A percentile compares a stretch with the other conserved stretches of the same genome.
phyloP scores from a whole-genome alignment of 2,113 vertebrate genomes.

The Scartelaos histophorus region DNA sequence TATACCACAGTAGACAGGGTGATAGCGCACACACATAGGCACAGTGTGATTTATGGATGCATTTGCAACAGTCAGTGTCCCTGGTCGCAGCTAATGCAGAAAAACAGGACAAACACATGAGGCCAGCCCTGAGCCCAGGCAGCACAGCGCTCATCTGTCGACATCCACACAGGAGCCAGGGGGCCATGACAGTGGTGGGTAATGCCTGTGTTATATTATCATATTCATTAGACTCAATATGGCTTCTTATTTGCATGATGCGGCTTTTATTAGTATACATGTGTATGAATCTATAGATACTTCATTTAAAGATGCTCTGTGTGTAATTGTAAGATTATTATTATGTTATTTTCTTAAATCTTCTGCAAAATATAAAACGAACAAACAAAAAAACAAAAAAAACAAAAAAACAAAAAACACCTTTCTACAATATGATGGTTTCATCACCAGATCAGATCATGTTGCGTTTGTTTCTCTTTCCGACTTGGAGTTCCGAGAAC shows the following conservation, averaged over 20 bases:
- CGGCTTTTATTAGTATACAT: too few relatives aligned
- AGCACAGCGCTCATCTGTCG: constrained; percentile 23
- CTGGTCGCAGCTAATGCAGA: constrained; percentile 18
- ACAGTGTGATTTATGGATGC: constrained; percentile 42
- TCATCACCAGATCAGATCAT: too few relatives aligned
- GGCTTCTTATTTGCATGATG: neutral
- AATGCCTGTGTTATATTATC: neutral
- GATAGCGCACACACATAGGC: neutral
- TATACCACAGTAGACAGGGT: constrained; percentile 17
- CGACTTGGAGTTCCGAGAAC: too few relatives aligned
- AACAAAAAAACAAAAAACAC: too few relatives aligned
- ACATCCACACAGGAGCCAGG: constrained; percentile 20
- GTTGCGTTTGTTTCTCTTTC: too few relatives aligned
- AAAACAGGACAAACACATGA: constrained; percentile 37
- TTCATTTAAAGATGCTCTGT: too few relatives aligned
- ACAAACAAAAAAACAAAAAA: too few relatives aligned
- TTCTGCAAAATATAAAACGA: too few relatives aligned
- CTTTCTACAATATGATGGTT: too few relatives aligned
- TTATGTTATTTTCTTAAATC: too few relatives aligned
- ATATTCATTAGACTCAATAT: neutral
- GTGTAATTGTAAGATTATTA: too few relatives aligned
- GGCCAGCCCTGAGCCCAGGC: constrained; percentile 41
- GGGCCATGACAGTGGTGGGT: neutral
- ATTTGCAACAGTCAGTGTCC: constrained; percentile 27
- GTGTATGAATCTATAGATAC: too few relatives aligned